Evolutionary conservation across 2,888 invertebrate genomes (phyloP), one percentile per base, ranked within the genome.

Genomic region (Oxystoma pomonae): DNA sequence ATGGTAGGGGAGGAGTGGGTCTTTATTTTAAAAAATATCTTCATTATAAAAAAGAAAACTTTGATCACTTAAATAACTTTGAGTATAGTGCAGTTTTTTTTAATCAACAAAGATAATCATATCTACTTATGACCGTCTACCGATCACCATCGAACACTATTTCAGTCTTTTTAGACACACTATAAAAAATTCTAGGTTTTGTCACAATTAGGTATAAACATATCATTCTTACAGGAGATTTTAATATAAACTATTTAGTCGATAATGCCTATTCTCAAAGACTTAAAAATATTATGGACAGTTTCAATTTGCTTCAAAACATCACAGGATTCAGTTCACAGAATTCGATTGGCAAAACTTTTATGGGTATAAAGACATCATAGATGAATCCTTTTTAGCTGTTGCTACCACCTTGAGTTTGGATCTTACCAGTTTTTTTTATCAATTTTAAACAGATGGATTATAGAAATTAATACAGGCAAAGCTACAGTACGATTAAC

Each of bases 281-380:
- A 50, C n/a, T 50, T 50, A 50, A 50, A 50, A 50, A 50, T 50
- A 50, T 50, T 50, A 50, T 50, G n/a, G 50, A 50, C 50, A 50
- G 50, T 50, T 50, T 50, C 50, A n/a, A n/a, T n/a, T n/a, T n/a
- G n/a, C n/a, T n/a, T n/a, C n/a, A n/a, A n/a, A n/a, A n/a, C n/a
- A n/a, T n/a, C n/a, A n/a, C n/a, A n/a, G n/a, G n/a, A n/a, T n/a
- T n/a, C n/a, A n/a, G n/a, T n/a, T n/a, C n/a, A n/a, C n/a, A n/a
- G n/a, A n/a, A n/a, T n/a, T n/a, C n/a, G n/a, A n/a, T n/a, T n/a
- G n/a, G n/a, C n/a, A n/a, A n/a, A n/a, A n/a, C n/a, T n/a, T n/a
- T n/a, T n/a, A n/a, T n/a, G n/a, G n/a, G n/a, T n/a, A n/a, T n/a
- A n/a, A n/a, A n/a, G n/a, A n/a, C n/a, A n/a, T n/a, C n/a, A n/a